A percentile compares a stretch with the other conserved stretches of the same genome.
Evolutionary conservation across 2,797 vertebrate species (phyloP).

Genomic region (Phalanger gymnotis): DNA sequence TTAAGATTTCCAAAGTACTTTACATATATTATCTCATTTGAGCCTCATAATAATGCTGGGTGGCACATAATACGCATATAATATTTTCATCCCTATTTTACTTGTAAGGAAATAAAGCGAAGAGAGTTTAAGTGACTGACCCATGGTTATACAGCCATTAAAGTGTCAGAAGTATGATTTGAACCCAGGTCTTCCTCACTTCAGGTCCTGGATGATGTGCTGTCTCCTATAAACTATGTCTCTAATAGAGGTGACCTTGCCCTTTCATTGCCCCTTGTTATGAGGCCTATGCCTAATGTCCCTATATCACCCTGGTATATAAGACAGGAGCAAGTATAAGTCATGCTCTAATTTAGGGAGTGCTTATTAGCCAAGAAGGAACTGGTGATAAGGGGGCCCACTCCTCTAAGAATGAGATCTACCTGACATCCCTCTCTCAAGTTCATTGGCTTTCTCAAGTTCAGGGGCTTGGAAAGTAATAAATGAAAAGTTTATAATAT

Average conservation of each 20-base stretch:
- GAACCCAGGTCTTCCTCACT: not conserved
- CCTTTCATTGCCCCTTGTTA: not conserved
- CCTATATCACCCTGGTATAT: not conserved
- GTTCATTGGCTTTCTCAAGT: not conserved
- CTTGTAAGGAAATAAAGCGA: not conserved
- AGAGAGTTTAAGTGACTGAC: not conserved
- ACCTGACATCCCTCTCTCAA: not conserved
- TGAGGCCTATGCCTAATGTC: not conserved
- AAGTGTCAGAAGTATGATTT: not conserved
- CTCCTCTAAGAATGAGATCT: not conserved
- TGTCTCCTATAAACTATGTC: not conserved
- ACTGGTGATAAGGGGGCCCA: not conserved
- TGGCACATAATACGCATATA: not conserved
- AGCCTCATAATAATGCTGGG: not conserved
- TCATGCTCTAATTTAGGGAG: conserved; percentile 4
- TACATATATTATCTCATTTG: not conserved
- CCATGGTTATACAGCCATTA: not conserved
- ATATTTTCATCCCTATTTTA: not conserved
- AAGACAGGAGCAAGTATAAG: not conserved
- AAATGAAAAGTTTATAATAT: not conserved
- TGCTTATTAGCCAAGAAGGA: not conserved
- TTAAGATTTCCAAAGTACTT: not conserved
- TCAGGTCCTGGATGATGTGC: not conserved
- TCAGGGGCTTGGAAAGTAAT: not conserved
- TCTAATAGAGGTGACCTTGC: not conserved